These are phyloP conservation scores for Subanguina moxae DNA, from an alignment of 1,140 invertebrate genomes.

Conservation along the genomic window DNA sequence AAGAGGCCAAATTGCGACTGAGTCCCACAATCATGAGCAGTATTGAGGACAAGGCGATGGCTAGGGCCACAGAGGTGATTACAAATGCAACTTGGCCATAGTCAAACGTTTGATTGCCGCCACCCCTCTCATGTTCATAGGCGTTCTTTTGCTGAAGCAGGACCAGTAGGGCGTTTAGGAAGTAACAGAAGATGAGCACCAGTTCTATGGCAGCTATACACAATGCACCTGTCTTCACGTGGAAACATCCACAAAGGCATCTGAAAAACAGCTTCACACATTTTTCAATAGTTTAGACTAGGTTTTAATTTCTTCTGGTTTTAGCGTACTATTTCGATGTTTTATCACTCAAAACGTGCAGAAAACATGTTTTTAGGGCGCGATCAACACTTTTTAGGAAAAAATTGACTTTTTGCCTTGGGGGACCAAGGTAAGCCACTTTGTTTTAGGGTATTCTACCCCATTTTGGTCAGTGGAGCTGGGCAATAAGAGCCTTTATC, in stretches of 20 bases:
- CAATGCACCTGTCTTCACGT: slow-evolving; percentile 53
- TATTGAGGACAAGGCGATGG: slow-evolving; percentile 37
- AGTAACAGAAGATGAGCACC: slow-evolving; percentile 25
- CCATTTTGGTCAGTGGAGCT: too few species aligned
- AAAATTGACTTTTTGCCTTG: too few species aligned
- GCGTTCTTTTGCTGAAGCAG: slow-evolving; percentile 49
- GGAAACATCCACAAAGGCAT: slow-evolving; percentile 56
- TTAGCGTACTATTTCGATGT: too few species aligned
- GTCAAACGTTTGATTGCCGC: slow-evolving; percentile 21
- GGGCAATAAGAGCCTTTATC: too few species aligned
- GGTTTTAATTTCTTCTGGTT: too few species aligned
- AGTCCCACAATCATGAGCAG: slow-evolving; percentile 51
- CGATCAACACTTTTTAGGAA: too few species aligned
- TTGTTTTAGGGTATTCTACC: too few species aligned
- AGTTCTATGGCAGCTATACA: slow-evolving; percentile 35
- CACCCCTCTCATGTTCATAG: slow-evolving; percentile 8
- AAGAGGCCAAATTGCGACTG: slow-evolving; percentile 40
- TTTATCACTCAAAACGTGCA: too few species aligned
- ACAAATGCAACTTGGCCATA: slow-evolving; percentile 50
- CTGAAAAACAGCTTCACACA: too few species aligned
- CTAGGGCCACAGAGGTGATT: slow-evolving; percentile 36
- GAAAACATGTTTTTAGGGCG: too few species aligned
- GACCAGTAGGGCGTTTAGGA: slow-evolving; percentile 48
- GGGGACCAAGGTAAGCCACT: too few species aligned
- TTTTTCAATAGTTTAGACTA: too few species aligned